phyloP scores from a whole-genome alignment of 2,888 invertebrate genomes.

The Pristionchus maxplancki region DNA sequence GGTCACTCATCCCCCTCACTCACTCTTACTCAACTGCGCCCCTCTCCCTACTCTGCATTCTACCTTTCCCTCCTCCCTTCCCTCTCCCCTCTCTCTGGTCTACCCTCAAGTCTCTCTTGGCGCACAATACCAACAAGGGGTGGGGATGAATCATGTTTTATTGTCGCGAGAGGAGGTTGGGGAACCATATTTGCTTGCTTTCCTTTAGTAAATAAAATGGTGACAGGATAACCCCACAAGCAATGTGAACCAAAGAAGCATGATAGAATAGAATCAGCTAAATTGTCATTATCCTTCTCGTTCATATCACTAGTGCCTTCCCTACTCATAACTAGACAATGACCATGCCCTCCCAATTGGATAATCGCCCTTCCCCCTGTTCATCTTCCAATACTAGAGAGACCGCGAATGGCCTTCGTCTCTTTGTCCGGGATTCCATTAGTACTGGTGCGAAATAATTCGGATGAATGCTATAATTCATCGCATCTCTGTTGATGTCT shows the following conservation, averaged over 20 bases:
- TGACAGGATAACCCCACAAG: no score
- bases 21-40: not conserved
- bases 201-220: not conserved
- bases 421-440: not conserved
- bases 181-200: not conserved
- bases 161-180: not conserved
- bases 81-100: not conserved
- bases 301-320: not conserved
- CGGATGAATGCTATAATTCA: no score
- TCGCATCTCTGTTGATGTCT: no score
- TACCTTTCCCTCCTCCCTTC: not conserved
- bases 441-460: not conserved
- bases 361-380: constrained; percentile 42
- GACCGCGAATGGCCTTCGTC: constrained; percentile 39
- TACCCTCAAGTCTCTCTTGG: not conserved
- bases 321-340: no score
- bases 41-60: not conserved
- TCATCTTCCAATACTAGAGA: constrained; percentile 16
- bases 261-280: no score
- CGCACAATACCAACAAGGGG: not conserved
- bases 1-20: constrained; percentile 16
- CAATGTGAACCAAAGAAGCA: no score
- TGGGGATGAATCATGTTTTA: constrained; percentile 21
- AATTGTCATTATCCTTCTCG: no score
- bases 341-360: constrained; percentile 8